Percentiles rank a stretch among this genome's conserved stretches.
phyloP scores from a whole-genome alignment of 2,888 invertebrate genomes.

The Cheilosia soror region DNA sequence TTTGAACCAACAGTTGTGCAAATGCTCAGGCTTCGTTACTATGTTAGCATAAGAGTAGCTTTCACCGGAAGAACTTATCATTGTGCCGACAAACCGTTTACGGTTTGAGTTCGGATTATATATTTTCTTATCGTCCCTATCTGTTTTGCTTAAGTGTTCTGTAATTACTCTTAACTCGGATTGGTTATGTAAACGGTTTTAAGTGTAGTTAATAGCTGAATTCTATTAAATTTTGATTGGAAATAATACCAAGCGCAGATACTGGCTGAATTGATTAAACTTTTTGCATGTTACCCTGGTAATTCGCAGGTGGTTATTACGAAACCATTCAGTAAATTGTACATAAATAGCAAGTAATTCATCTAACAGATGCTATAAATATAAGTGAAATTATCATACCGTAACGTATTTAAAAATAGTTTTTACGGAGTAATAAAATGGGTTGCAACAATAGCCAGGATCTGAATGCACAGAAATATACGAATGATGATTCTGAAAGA shows the following conservation, averaged over 20 bases:
- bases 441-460: conserved; percentile 87
- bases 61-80: no score
- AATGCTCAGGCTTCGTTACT: no score
- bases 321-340: not conserved
- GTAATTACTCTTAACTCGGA: not conserved
- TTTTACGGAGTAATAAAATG: conserved; percentile 80
- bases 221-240: conserved; percentile 7
- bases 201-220: not conserved
- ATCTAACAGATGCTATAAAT: no score
- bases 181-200: not conserved
- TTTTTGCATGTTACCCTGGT: conserved; percentile 75
- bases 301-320: conserved; percentile 47
- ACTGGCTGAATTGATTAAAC: conserved; percentile 80
- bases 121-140: no score
- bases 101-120: no score
- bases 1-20: no score
- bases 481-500: conserved; percentile 76
- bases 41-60: no score
- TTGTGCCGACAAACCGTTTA: no score
- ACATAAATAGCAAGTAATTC: no score
- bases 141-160: no score
- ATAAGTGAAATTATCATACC: no score
- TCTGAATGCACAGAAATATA: conserved; percentile 81
- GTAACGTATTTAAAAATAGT: no score
- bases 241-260: conserved; percentile 72